Evolutionary conservation across 2,888 invertebrate genomes (phyloP).

Genomic region (Ectropis crepuscularia): DNA sequence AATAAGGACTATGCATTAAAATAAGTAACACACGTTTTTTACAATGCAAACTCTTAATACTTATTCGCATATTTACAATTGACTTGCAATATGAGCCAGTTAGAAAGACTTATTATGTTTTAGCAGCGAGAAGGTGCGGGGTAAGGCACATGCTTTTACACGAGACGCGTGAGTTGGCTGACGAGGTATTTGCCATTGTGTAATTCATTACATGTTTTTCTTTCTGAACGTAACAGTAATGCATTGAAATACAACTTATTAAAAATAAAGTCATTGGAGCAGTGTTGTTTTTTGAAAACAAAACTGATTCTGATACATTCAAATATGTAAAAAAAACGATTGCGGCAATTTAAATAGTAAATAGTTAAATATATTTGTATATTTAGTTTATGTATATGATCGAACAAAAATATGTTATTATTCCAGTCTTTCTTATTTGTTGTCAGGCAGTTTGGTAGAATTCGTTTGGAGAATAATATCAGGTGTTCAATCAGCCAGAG

Average conservation of each 20-base stretch:
- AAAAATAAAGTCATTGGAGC: neutral
- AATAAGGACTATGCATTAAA: constrained; percentile 43
- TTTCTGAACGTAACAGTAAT: neutral
- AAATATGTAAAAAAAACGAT: too few relatives aligned
- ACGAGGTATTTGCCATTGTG: neutral
- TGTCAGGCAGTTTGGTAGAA: too few relatives aligned
- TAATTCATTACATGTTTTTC: neutral
- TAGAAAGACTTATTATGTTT: constrained; percentile 17
- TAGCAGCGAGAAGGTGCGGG: neutral
- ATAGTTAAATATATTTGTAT: too few relatives aligned
- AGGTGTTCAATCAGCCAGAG: too few relatives aligned
- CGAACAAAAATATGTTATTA: too few relatives aligned
- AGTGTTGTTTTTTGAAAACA: too few relatives aligned
- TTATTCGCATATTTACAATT: constrained; percentile 8
- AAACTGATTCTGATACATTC: too few relatives aligned
- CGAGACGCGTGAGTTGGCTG: neutral
- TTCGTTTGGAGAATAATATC: too few relatives aligned
- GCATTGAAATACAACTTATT: neutral
- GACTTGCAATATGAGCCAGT: constrained; percentile 5
- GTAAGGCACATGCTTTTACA: constrained; percentile 8
- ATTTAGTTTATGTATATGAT: too few relatives aligned
- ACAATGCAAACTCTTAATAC: constrained; percentile 7
- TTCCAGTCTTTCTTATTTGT: too few relatives aligned
- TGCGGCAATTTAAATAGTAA: too few relatives aligned
- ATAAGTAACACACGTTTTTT: constrained; percentile 11